Conservation (phyloP, 2,888 invertebrate species). For the Agrochola lychnidis region DNA sequence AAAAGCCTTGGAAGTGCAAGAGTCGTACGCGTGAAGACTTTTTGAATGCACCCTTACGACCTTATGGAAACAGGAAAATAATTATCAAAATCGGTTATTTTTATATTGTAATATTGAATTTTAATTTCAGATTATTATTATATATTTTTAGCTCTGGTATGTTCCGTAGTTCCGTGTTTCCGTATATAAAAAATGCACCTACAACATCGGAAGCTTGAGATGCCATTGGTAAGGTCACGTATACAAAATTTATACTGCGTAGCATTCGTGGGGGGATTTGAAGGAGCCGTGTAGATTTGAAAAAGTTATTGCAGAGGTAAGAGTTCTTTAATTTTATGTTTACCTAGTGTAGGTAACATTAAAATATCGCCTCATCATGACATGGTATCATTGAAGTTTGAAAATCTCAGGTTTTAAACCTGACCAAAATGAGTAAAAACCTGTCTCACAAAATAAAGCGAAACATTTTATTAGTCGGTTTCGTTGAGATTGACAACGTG, state of each 20-base stretch:
- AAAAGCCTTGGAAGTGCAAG: not conserved
- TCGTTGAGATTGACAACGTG: not conserved
- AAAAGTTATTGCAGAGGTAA: not conserved
- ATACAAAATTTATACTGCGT: conserved; percentile 19
- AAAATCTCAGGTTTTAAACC: not conserved
- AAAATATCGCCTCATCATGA: not conserved
- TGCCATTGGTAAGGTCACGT: conserved; percentile 48
- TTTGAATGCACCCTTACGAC: conserved; percentile 7
- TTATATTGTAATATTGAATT: conserved; percentile 18
- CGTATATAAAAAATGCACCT: conserved; percentile 40
- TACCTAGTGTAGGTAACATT: no score
- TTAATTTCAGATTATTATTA: conserved; percentile 25
- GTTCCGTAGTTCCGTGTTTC: conserved; percentile 36
- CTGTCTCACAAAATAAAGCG: not conserved
- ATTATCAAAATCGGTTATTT: conserved; percentile 12
- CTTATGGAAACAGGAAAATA: conserved; percentile 24
- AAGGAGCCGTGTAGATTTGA: not conserved
- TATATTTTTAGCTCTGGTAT: conserved; percentile 32
- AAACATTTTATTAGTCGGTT: not conserved
- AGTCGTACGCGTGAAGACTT: not conserved
- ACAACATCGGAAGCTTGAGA: conserved; percentile 45
- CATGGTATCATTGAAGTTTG: not conserved
- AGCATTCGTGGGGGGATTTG: not conserved
- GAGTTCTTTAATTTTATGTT: not conserved
- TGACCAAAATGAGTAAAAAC: not conserved